Conservation (phyloP, 1,140 invertebrate genomes). For the Thalassaphorura encarpata region DNA sequence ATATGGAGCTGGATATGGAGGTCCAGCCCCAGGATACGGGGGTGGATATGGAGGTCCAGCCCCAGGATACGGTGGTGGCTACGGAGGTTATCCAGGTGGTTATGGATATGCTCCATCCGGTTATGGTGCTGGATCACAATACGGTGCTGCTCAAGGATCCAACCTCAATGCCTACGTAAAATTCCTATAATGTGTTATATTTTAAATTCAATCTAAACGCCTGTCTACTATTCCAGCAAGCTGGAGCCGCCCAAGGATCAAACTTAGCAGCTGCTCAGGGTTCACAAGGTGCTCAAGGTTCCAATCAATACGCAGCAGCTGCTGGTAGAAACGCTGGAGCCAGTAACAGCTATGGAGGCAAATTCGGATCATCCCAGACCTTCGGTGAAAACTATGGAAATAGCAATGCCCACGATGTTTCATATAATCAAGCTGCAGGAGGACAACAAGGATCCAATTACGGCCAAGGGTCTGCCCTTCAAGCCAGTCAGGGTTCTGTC, state of each 20-base stretch:
- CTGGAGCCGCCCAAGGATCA: not conserved
- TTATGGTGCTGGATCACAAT: not conserved
- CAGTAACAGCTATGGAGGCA: not conserved
- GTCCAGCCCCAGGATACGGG: too few species aligned
- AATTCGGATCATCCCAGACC: not conserved
- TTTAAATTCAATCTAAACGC: too few species aligned
- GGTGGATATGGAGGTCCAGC: conserved; percentile 8
- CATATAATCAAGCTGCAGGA: not conserved
- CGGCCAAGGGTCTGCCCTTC: not conserved
- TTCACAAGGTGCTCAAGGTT: not conserved
- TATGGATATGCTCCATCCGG: too few species aligned
- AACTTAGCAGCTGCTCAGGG: not conserved
- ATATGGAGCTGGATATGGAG: too few species aligned
- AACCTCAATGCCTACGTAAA: not conserved
- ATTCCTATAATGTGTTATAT: not conserved
- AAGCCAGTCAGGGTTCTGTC: not conserved
- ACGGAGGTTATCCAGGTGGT: too few species aligned
- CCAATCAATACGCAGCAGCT: not conserved
- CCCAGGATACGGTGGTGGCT: conserved; percentile 7
- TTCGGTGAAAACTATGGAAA: conserved; percentile 7
- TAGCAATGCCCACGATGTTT: conserved; percentile 1
- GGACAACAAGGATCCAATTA: conserved; percentile 6
- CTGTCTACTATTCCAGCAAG: not conserved
- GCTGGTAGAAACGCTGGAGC: not conserved
- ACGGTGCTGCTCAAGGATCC: not conserved